Evolutionary conservation across 1,140 invertebrate genomes (phyloP).

Genomic region (Eulimnadia texana): DNA sequence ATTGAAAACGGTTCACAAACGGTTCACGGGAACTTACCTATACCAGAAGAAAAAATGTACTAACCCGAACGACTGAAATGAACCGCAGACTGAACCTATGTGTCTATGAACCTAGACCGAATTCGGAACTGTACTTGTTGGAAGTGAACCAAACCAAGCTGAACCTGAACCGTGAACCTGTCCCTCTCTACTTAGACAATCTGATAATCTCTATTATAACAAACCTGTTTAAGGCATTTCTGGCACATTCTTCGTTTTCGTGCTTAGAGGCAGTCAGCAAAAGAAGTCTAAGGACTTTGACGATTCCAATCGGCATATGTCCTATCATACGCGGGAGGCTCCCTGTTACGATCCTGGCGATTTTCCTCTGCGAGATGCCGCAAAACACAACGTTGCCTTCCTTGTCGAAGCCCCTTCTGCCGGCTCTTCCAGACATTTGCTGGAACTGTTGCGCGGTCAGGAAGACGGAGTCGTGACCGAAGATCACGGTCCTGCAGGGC

Average conservation of each 20-base stretch:
- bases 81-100: no score
- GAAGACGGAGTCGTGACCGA: conserved; percentile 18
- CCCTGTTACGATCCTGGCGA: conserved; percentile 7
- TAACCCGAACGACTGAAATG: no score
- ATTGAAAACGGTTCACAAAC: no score
- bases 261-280: neutral
- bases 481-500: conserved; percentile 21
- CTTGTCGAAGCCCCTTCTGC: conserved; percentile 13
- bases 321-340: neutral
- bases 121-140: no score
- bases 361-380: conserved; percentile 7
- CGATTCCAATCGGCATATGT: neutral
- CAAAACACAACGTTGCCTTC: conserved; percentile 14
- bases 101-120: no score
- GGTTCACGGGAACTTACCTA: no score
- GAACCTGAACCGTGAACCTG: no score
- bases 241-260: neutral
- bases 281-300: neutral
- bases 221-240: neutral
- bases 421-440: conserved; percentile 20
- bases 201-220: neutral
- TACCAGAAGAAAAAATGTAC: no score
- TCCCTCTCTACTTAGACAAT: neutral
- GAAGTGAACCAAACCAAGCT: no score
- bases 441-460: conserved; percentile 20